Conservation (phyloP, 2,113 vertebrate species). For the Acrocephalus kingi region DNA sequence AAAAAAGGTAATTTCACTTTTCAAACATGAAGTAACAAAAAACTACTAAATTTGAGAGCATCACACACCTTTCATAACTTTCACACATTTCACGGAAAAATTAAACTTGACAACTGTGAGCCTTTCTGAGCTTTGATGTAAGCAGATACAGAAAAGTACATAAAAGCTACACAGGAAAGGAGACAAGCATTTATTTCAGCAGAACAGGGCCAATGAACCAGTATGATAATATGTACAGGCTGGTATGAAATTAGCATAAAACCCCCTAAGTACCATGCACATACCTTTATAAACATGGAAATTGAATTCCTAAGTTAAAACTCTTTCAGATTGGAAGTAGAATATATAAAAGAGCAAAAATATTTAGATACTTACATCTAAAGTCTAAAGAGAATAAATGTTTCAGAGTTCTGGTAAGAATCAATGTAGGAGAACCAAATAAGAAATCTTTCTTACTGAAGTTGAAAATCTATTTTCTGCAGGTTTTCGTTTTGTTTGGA, state of each 20-base stretch:
- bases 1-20: not conserved
- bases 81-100: not conserved
- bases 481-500: accelerated
- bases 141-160: not conserved
- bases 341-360: not conserved
- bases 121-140: not conserved
- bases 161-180: not conserved
- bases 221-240: not conserved
- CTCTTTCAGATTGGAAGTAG: not conserved
- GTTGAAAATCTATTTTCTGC: not conserved
- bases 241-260: not conserved
- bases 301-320: not conserved
- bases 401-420: not conserved
- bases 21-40: not conserved
- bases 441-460: not conserved
- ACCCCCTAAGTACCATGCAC: not conserved
- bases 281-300: not conserved
- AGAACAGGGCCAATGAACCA: not conserved
- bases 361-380: not conserved
- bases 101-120: not conserved
- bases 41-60: not conserved
- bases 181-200: not conserved
- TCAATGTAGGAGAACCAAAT: not conserved
- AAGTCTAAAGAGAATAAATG: not conserved
- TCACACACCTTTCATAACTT: not conserved